These are phyloP conservation scores for Pica pica DNA, from an alignment of 2,113 vertebrate species.

Conservation along the genomic window DNA sequence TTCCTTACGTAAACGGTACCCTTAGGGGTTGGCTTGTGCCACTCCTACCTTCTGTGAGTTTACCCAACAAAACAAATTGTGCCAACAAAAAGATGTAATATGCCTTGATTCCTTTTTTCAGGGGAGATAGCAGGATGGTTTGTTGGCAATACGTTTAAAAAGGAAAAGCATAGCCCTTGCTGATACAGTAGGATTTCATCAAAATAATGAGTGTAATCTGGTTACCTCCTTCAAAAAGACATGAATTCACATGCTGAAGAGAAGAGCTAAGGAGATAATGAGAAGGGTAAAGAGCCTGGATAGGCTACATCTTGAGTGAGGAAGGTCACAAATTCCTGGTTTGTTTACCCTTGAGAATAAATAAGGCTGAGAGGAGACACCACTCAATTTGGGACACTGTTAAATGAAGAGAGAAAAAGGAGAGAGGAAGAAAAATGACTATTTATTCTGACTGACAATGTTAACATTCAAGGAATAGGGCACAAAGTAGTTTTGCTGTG, in stretches of 20 bases:
- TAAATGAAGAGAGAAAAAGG: not conserved
- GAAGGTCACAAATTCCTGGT: not conserved
- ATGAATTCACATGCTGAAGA: not conserved
- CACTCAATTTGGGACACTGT: not conserved
- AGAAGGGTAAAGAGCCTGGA: not conserved
- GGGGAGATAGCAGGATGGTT: not conserved
- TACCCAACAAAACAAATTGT: not conserved
- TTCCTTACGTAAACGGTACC: not conserved
- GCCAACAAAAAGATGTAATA: not conserved
- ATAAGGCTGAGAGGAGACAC: not conserved
- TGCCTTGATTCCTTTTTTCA: not conserved
- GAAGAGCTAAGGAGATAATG: not conserved
- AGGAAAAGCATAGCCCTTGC: not conserved
- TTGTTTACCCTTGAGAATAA: not conserved
- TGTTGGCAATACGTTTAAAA: not conserved
- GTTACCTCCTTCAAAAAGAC: not conserved
- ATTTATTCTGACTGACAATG: not conserved
- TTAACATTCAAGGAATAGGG: not conserved
- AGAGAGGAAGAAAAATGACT: not conserved
- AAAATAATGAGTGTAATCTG: not conserved
- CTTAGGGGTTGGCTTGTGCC: not conserved
- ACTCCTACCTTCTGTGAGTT: not conserved
- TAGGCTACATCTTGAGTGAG: not conserved
- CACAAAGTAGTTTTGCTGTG: not conserved
- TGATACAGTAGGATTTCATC: not conserved